Percentiles rank a stretch among this genome's conserved stretches.
Conservation (phyloP, 2,888 invertebrate species). For the Eustalomyia histrio region DNA sequence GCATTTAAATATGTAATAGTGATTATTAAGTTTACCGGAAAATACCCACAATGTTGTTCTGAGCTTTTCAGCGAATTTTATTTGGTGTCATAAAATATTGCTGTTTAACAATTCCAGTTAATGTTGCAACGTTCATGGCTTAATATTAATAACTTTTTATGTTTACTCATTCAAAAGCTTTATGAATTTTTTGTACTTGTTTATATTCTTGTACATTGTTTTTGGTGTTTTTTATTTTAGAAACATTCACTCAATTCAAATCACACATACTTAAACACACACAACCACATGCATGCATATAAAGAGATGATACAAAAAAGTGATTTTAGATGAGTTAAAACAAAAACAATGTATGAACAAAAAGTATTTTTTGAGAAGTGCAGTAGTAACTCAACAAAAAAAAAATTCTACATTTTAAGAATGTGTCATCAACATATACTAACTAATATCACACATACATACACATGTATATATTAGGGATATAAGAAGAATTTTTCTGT, state of each 20-base stretch:
- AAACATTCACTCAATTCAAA: slow-evolving; percentile 43
- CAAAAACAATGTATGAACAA: slow-evolving; percentile 9
- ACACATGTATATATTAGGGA: not conserved
- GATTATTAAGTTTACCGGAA: too few species aligned
- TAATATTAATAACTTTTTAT: slow-evolving; percentile 44
- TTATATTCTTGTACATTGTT: slow-evolving; percentile 16
- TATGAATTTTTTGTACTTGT: slow-evolving; percentile 36
- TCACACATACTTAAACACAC: slow-evolving; percentile 7
- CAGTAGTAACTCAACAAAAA: slow-evolving; percentile 25
- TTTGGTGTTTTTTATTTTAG: not conserved
- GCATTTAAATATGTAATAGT: too few species aligned
- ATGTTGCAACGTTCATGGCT: not conserved
- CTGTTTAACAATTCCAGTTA: not conserved
- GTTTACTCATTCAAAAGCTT: slow-evolving; percentile 44
- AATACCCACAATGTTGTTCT: too few species aligned
- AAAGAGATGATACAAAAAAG: slow-evolving; percentile 15
- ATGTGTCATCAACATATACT: slow-evolving; percentile 30
- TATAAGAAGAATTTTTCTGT: not conserved
- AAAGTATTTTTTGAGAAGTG: slow-evolving; percentile 22
- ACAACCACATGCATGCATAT: slow-evolving; percentile 7
- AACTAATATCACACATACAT: slow-evolving; percentile 31
- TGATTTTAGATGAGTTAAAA: slow-evolving; percentile 36
- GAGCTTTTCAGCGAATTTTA: too few species aligned
- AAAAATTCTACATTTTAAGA: slow-evolving; percentile 1
- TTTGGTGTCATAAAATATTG: too few species aligned